These are phyloP conservation scores for Thomomys bottae DNA, from an alignment of 2,113 vertebrate species.

Conservation along the genomic window DNA sequence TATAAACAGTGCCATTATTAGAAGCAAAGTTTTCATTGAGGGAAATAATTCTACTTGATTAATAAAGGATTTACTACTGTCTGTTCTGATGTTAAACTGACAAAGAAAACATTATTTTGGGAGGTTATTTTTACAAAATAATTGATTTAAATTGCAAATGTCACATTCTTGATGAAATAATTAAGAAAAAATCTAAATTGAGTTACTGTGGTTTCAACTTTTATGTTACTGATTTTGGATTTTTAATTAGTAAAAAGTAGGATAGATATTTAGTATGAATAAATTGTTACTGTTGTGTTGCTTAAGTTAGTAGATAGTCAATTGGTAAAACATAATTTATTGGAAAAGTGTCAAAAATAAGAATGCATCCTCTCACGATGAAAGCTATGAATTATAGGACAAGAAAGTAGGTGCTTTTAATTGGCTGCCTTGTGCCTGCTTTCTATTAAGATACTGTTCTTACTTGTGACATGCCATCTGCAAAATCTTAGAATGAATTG, in stretches of 20 bases:
- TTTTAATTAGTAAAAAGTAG: constrained; percentile 16
- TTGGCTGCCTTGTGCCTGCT: constrained; percentile 7
- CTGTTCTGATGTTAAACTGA: constrained; percentile 28
- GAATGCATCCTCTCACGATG: no score
- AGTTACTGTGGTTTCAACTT: constrained; percentile 15
- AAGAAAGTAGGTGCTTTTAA: constrained; percentile 30
- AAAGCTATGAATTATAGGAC: not conserved
- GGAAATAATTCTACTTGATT: not conserved
- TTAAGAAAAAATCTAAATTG: not conserved
- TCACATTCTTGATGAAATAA: constrained; percentile 19
- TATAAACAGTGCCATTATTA: not conserved
- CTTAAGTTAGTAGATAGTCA: not conserved
- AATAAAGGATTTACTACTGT: not conserved
- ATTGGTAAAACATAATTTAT: constrained; percentile 22
- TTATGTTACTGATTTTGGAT: not conserved
- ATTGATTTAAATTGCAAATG: constrained; percentile 11
- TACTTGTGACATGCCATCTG: constrained; percentile 37
- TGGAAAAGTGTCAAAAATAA: constrained; percentile 13
- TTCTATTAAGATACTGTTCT: not conserved
- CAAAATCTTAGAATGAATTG: not conserved
- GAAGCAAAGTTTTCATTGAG: constrained; percentile 12
- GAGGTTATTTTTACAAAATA: constrained; percentile 45
- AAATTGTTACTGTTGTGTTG: not conserved
- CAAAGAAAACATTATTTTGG: constrained; percentile 8
- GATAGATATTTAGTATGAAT: not conserved